phyloP scores from a whole-genome alignment of 2,888 invertebrate species.

The Malthinus seriepunctatus region DNA sequence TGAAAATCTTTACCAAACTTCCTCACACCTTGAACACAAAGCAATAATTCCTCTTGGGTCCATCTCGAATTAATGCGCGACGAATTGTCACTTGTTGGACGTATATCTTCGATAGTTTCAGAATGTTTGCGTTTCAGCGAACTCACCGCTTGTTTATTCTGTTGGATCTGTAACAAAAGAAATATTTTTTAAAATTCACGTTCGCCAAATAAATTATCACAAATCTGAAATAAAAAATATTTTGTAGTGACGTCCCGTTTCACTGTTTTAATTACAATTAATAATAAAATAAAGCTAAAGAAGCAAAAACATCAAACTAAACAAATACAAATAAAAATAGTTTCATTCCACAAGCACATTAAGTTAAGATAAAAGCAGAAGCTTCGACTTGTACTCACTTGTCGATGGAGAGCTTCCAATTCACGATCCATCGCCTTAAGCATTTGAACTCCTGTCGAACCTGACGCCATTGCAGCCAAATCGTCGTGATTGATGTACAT shows the following conservation, averaged over 20 bases:
- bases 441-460: constrained; percentile 76
- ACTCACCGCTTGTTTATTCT: constrained; percentile 90
- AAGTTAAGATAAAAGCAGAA: constrained; percentile 9
- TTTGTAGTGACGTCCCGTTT: constrained; percentile 18
- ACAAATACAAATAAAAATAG: constrained; percentile 15
- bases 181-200: not conserved
- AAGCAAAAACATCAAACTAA: constrained; percentile 13
- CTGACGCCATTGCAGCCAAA: constrained; percentile 85
- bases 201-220: constrained; percentile 16
- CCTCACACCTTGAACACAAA: constrained; percentile 87
- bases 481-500: constrained; percentile 98
- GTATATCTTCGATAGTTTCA: constrained; percentile 53
- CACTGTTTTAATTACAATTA: constrained; percentile 17
- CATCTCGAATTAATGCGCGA: constrained; percentile 82
- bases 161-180: constrained; percentile 77
- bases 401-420: constrained; percentile 91
- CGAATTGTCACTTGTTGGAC: constrained; percentile 46
- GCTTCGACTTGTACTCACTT: constrained; percentile 71
- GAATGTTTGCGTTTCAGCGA: constrained; percentile 78
- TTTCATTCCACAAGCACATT: constrained; percentile 26
- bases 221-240: constrained; percentile 17
- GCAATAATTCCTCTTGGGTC: constrained; percentile 88
- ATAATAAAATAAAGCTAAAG: constrained; percentile 15
- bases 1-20: constrained; percentile 88
- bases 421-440: constrained; percentile 92